A percentile compares a stretch with the other conserved stretches of the same genome.
Conservation (phyloP, 2,888 invertebrate species). For the Hydropsyche betteni region DNA sequence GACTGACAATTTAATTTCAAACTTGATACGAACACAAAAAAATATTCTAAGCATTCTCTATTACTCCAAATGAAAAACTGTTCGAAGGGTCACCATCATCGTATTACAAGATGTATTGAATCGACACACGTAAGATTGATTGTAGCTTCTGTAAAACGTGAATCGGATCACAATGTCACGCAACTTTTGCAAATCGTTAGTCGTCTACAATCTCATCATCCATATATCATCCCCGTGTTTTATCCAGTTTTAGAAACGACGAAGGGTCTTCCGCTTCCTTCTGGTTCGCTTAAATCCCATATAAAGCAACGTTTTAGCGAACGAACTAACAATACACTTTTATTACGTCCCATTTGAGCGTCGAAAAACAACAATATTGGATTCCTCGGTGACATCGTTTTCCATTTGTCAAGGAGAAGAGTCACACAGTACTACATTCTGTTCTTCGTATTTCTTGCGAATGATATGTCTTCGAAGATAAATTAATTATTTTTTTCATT, state of each 20-base stretch:
- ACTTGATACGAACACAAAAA: no score
- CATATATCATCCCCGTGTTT: conserved; percentile 19
- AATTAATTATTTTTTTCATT: background rate
- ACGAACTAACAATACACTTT: conserved; percentile 36
- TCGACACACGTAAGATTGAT: conserved; percentile 10
- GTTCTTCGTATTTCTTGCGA: conserved; percentile 3
- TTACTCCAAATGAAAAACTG: no score
- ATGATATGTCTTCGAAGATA: background rate
- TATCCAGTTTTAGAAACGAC: background rate
- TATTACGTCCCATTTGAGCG: conserved; percentile 40
- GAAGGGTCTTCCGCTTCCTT: background rate
- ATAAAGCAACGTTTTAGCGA: conserved; percentile 34
- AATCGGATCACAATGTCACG: conserved; percentile 28
- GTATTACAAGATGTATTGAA: no score
- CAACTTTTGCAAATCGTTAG: conserved; percentile 12
- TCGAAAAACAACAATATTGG: conserved; percentile 40
- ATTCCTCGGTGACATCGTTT: conserved; percentile 40
- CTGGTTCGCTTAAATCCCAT: background rate
- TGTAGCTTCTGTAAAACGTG: background rate
- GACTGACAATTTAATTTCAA: no score
- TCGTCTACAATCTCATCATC: no score
- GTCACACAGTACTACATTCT: background rate
- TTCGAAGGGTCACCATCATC: no score
- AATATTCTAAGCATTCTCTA: no score
- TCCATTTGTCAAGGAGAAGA: conserved; percentile 33